Evolutionary conservation across 1,140 invertebrate species (phyloP), one percentile per base, ranked within the genome.

Genomic region (Pogonus chalceus): DNA sequence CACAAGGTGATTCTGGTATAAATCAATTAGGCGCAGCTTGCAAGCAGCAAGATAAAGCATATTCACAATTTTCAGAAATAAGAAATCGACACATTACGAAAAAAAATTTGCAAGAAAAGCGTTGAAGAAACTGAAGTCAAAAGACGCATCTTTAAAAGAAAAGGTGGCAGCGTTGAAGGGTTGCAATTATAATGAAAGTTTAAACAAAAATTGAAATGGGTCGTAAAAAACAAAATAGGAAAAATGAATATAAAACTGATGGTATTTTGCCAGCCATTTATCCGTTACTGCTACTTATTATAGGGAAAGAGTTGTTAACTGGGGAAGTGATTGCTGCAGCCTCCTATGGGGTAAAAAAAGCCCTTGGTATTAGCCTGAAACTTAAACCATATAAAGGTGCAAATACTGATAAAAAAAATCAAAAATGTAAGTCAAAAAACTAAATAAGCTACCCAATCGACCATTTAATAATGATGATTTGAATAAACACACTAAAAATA

Each of bases 1-100:
- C n/a, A n/a, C n/a, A n/a, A n/a, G n/a, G n/a, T n/a, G n/a, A n/a
- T n/a, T n/a, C n/a, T n/a, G n/a, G n/a, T n/a, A n/a, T n/a, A n/a
- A n/a, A 65, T 60, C 31, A 46, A n/a, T 56, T 65, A 22, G 63
- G 62, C 53, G 31, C 43, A 23, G 56, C 62, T 23, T 65, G 62
- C 49, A 59, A 56, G 53, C 23, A 54, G 20, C 64, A 65, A 53
- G 59, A 65, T 51, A 61, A 62, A 35, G 53, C 54, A 23, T 65
- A 63, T 59, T 59, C 60, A 0, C 53, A 70, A 54, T 60, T 59
- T 49, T 64, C 64, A 35, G 57, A 71, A 62, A 52, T 70, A 50
- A 20, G 50, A 18, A 55, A 58, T 22, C 60, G 72, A 61, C 62
- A 72, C 53, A 54, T 57, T 55, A 72, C 71, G 16, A 70, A 74